A percentile compares a stretch with the other conserved stretches of the same genome.
Evolutionary conservation across 2,888 invertebrate species (phyloP).

Genomic region (Drosophila rubida): DNA sequence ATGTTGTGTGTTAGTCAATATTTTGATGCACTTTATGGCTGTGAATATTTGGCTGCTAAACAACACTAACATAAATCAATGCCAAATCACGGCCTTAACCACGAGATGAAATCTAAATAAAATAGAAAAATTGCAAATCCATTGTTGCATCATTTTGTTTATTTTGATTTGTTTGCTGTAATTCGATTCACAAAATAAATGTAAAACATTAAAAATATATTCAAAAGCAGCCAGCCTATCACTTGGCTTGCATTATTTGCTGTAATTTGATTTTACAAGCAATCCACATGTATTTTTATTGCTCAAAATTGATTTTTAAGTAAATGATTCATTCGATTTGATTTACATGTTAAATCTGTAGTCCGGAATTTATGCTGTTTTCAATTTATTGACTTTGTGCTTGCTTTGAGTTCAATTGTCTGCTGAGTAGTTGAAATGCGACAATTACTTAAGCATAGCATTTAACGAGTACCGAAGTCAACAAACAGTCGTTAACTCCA

Average conservation of each 20-base stretch:
- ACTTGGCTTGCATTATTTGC: neutral
- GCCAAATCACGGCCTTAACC: neutral
- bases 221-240: neutral
- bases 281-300: neutral
- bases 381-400: neutral
- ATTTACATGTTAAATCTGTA: neutral
- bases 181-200: neutral
- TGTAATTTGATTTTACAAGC: neutral
- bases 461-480: neutral
- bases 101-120: neutral
- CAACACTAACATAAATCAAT: slow-evolving; percentile 19
- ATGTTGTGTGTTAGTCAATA: slow-evolving; percentile 21
- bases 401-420: neutral
- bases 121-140: neutral
- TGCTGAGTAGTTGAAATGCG: no score
- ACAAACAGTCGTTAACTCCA: neutral
- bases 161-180: neutral
- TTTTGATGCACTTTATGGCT: slow-evolving; percentile 20
- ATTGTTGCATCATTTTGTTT: neutral
- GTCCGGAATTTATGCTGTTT: neutral
- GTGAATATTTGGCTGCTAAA: slow-evolving; percentile 10
- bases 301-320: neutral
- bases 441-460: neutral
- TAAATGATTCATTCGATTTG: neutral
- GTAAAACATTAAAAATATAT: neutral